These are phyloP conservation scores for Dicrurus megarhynchus DNA, from an alignment of 2,113 vertebrate species.

Conservation along the genomic window DNA sequence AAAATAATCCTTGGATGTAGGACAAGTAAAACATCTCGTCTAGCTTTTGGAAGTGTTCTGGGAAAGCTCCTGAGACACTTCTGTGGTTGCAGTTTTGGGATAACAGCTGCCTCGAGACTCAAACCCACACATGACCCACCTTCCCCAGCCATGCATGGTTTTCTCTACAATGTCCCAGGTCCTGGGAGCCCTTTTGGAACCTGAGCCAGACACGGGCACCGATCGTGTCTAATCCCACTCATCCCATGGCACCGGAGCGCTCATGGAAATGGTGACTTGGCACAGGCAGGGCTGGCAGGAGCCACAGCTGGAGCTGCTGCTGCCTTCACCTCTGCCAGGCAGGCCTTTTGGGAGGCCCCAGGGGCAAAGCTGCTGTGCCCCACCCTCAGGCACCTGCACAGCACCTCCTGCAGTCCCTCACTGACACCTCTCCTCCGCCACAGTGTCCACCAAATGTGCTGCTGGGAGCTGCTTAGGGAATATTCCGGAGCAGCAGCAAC, in stretches of 20 bases:
- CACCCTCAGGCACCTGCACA: background rate
- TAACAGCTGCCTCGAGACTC: background rate
- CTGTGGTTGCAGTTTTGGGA: background rate
- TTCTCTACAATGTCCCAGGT: accelerated
- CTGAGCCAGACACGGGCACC: accelerated
- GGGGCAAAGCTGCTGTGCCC: background rate
- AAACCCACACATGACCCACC: background rate
- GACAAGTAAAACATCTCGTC: background rate
- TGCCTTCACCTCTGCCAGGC: background rate
- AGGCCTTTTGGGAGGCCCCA: background rate
- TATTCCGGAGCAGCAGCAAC: background rate
- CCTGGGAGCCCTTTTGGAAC: background rate
- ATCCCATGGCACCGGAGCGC: background rate
- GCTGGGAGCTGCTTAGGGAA: background rate
- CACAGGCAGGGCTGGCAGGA: background rate
- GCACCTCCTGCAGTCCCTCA: background rate
- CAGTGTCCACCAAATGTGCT: accelerated
- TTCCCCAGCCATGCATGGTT: background rate
- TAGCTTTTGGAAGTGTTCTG: background rate
- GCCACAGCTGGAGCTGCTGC: background rate
- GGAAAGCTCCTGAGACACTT: background rate
- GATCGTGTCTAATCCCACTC: accelerated
- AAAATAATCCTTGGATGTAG: background rate
- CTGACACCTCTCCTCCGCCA: background rate
- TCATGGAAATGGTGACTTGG: background rate